Percentiles rank a stretch among this genome's conserved stretches.
phyloP scores from a whole-genome alignment of 2,888 invertebrate genomes.

The Pandemis corylana region DNA sequence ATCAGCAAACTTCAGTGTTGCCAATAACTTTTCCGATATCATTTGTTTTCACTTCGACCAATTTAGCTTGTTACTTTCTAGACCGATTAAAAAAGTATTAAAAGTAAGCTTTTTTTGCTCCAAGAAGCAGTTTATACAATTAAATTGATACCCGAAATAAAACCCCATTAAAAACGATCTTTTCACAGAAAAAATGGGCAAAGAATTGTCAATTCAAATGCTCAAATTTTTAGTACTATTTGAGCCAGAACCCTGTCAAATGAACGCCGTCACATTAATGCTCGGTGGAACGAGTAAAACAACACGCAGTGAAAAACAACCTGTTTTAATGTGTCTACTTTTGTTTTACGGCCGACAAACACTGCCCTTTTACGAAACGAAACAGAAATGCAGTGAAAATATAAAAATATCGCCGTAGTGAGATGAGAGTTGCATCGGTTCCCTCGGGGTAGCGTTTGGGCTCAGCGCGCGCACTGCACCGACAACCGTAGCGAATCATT shows the following conservation, averaged over 20 bases:
- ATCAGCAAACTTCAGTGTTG: conserved; percentile 30
- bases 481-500: conserved; percentile 3
- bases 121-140: no score
- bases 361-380: conserved; percentile 62
- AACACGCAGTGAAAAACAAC: conserved; percentile 43
- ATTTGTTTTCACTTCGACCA: conserved; percentile 1
- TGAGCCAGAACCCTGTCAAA: conserved; percentile 31
- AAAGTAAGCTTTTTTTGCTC: neutral
- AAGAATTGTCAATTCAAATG: neutral
- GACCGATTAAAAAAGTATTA: neutral
- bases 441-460: conserved; percentile 63
- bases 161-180: no score
- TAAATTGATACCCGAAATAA: no score
- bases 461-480: conserved; percentile 49
- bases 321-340: conserved; percentile 61
- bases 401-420: conserved; percentile 71
- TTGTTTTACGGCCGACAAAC: conserved; percentile 67
- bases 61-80: neutral
- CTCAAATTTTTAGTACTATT: conserved; percentile 8
- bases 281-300: conserved; percentile 33
- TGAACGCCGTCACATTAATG: conserved; percentile 32
- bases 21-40: conserved; percentile 18
- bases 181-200: neutral
- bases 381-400: conserved; percentile 70
- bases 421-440: conserved; percentile 65